Percentiles rank a stretch among this genome's conserved stretches.
phyloP scores from a whole-genome alignment of 2,113 vertebrate genomes.

The Raja brachyura region DNA sequence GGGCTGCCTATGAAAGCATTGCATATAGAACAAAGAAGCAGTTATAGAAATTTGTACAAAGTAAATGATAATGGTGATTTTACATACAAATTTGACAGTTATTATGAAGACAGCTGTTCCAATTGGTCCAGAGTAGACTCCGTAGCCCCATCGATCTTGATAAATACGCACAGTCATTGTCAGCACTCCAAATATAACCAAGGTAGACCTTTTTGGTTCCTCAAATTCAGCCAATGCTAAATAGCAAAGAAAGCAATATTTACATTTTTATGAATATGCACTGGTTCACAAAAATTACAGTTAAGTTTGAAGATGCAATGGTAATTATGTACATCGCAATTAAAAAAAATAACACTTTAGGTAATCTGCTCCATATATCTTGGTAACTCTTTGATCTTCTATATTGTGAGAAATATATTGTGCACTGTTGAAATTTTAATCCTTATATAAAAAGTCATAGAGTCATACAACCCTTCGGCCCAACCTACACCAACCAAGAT shows the following conservation, averaged over 20 bases:
- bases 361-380: background rate
- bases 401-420: background rate
- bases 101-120: constrained; percentile 84
- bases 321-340: background rate
- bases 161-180: constrained; percentile 81
- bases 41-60: background rate
- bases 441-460: too few species aligned
- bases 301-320: background rate
- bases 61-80: background rate
- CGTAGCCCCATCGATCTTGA: constrained; percentile 87
- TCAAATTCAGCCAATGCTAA: constrained; percentile 88
- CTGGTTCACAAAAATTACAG: background rate
- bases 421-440: background rate
- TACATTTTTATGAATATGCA: background rate
- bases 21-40: too few species aligned
- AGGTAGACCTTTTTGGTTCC: constrained; percentile 79
- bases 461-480: too few species aligned
- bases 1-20: background rate
- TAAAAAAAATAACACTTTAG: background rate
- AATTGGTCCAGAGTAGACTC: constrained; percentile 87
- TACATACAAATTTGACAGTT: constrained; percentile 79
- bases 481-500: too few species aligned
- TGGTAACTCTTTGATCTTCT: background rate
- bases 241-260: constrained; percentile 4
- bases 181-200: constrained; percentile 84